Evolutionary conservation across 2,797 vertebrate genomes (phyloP), one percentile per base, ranked within the genome.

Genomic region (Anguilla marmorata): DNA sequence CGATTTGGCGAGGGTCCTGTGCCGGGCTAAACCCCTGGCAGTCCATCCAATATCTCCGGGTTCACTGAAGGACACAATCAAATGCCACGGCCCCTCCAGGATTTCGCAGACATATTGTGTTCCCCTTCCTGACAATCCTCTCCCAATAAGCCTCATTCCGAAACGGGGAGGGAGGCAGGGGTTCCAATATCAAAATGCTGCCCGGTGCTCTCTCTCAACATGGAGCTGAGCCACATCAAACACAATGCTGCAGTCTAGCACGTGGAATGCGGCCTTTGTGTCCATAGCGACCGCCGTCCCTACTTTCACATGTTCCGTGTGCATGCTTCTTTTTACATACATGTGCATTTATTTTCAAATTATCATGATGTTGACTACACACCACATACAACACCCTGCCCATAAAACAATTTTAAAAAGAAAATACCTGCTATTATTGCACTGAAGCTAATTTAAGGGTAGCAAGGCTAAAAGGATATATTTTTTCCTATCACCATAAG

Each of bases 31-130:
- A 91, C 85, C 87, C 80, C 87, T 86, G 79, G 56, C 90, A 91
- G 89, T 91, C 90, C 90, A 86, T 87, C 88, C 93, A 93, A 92
- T 93, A 94, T 94, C 90, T 91, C 86, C 87, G 88, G 91, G 83
- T 89, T 91, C 91, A 90, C 85, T 83, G 90, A 93, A 94, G 92
- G 92, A 95, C 94, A 91, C 90, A 93, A 92, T 94, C 91, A 93
- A 94, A 94, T 93, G 91, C 88, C 92, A 94, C 90, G 30, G 88
- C 93, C 91, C 94, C 89, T 88, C 90, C 86, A 48, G 91, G 93
- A 92, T 92, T 92, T 93, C 90, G 87, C 87, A 86, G 92, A 91
- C 85, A 94, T 93, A 92, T 91, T 93, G 92, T 91, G 82, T 85
- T 90, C 89, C 84, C 60, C 79, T 87, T 87, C n/a, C 88, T 79